These are phyloP conservation scores for Ochropacha duplaris DNA, from an alignment of 2,888 invertebrate genomes.

Conservation along the genomic window DNA sequence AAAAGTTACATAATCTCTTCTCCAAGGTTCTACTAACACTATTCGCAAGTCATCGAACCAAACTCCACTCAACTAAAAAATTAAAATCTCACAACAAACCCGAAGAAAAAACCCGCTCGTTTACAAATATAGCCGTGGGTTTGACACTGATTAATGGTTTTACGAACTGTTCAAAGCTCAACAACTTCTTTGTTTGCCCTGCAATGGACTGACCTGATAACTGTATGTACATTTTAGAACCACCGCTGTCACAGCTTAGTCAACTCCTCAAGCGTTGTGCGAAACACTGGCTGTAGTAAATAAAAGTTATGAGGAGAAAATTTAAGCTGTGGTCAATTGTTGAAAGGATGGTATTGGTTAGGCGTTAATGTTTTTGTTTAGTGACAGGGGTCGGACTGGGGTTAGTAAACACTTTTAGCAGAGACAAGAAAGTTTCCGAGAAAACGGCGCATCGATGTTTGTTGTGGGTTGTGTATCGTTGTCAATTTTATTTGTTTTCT, in stretches of 20 bases:
- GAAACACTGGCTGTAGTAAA: background rate
- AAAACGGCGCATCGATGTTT: background rate
- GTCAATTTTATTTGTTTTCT: too few species aligned
- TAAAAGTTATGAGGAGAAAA: background rate
- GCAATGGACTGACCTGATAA: constrained; percentile 3
- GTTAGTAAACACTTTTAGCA: background rate
- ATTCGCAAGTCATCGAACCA: background rate
- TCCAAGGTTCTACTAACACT: background rate
- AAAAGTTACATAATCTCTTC: too few species aligned
- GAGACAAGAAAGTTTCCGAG: background rate
- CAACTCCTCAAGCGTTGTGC: background rate
- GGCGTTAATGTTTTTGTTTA: constrained; percentile 1
- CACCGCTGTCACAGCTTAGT: background rate
- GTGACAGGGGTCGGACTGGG: background rate
- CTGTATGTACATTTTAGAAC: background rate
- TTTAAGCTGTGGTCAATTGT: background rate
- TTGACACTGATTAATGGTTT: constrained; percentile 15
- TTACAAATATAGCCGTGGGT: constrained; percentile 8
- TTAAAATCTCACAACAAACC: background rate
- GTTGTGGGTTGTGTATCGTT: background rate
- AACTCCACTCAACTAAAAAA: background rate
- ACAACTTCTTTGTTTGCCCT: constrained; percentile 11
- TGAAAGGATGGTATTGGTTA: background rate
- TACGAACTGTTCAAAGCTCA: constrained; percentile 1
- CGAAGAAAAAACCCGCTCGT: background rate